Evolutionary conservation across 2,113 vertebrate genomes (phyloP), one percentile per base, ranked within the genome.

Genomic region (Mystacornis crossleyi): DNA sequence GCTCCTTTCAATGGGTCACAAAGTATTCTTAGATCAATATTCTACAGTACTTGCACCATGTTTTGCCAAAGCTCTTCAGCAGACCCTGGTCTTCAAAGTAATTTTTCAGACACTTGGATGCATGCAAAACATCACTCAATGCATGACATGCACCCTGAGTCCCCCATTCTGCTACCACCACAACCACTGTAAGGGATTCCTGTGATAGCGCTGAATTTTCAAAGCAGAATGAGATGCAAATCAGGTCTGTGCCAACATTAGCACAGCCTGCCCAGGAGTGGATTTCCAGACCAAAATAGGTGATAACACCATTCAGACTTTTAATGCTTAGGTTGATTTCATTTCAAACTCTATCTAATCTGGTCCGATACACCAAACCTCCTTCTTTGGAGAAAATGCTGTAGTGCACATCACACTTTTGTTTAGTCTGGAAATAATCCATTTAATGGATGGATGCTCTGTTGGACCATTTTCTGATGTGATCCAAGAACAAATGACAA

Each of bases 1-100:
- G 29, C 53, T 90, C 45, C 40, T 74, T 57, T 47, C 62, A 82
- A 12, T 5, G 12, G 48, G 15, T 87, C 61, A 93, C 48, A 62
- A 94, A 84, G 75, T 29, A 89, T n/a, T 80, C 70, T 67, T 90
- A 93, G 54, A 82, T 77, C 31, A 93, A 47, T 80, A 90, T n/a
- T 80, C 69, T 60, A 64, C 20, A 45, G 7, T 57, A 72, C 47
- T 80, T 87, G 29, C 61, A 87, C 14, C 24, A 42, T 8, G 10
- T 70, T 80, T 85, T 69, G 36, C 18, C 54, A 85, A 81, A 91
- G 29, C 14, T 87, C 18, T 82, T 84, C 43, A 81, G 50, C 14
- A 67, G 25, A 48, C 9, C 6, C 21, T 7, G 5, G 20, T 62
- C 69, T 81, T 93, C 53, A 33, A 79, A 75, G 26, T 12, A 15